Percentiles rank a stretch among this genome's conserved stretches.
phyloP scores from a whole-genome alignment of 1,140 invertebrate species.

The Chlorops oryzae region DNA sequence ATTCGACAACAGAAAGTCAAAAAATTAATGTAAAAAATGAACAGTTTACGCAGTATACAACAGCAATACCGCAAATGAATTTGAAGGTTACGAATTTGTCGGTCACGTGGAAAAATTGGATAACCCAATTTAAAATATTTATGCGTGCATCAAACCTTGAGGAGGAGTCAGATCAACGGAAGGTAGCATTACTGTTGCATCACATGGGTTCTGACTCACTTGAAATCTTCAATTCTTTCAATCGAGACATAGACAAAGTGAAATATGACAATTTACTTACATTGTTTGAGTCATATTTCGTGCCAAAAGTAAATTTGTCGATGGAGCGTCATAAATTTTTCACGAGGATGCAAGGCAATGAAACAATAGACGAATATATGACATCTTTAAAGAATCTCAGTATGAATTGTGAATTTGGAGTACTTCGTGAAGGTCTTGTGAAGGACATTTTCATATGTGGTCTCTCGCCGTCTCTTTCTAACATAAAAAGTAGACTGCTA shows the following conservation, averaged over 20 bases:
- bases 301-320: slow-evolving; percentile 19
- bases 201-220: slow-evolving; percentile 16
- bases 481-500: slow-evolving; percentile 14
- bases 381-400: slow-evolving; percentile 18
- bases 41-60: no score
- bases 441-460: slow-evolving; percentile 19
- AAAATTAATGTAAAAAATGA: no score
- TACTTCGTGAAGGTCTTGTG: slow-evolving; percentile 15
- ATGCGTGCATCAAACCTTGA: slow-evolving; percentile 14
- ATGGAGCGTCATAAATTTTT: slow-evolving; percentile 20
- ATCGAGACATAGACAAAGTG: slow-evolving; percentile 16
- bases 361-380: slow-evolving; percentile 16
- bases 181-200: slow-evolving; percentile 22
- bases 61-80: slow-evolving; percentile 3
- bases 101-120: slow-evolving; percentile 16
- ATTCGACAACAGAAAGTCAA: no score
- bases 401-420: slow-evolving; percentile 19
- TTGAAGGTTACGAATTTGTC: slow-evolving; percentile 7
- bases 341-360: slow-evolving; percentile 18
- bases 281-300: slow-evolving; percentile 18
- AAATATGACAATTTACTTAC: slow-evolving; percentile 12
- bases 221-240: slow-evolving; percentile 21
- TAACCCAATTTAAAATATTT: slow-evolving; percentile 16
- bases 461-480: not conserved
- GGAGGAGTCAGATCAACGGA: slow-evolving; percentile 25